phyloP scores from a whole-genome alignment of 1,140 invertebrate species.

The Psilanteris sp. region DNA sequence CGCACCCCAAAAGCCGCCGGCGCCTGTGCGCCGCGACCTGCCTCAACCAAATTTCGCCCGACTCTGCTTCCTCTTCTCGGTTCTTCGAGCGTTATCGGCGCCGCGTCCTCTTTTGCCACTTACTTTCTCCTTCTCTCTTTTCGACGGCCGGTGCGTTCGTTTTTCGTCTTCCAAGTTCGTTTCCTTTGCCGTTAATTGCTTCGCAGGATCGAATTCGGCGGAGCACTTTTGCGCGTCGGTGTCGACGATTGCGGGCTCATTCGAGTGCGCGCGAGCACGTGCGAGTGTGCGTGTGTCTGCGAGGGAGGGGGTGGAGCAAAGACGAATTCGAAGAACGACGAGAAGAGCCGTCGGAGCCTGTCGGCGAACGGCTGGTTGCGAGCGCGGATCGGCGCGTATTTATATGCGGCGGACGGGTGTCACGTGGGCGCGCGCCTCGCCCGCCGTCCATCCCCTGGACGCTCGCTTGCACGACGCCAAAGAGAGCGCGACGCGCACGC shows the following conservation, averaged over 20 bases:
- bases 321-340: too few relatives aligned
- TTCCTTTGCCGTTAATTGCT: too few relatives aligned
- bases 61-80: neutral
- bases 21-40: constrained; percentile 36
- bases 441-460: constrained; percentile 9
- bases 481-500: constrained; percentile 17
- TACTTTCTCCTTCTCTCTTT: constrained; percentile 18
- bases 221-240: too few relatives aligned
- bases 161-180: too few relatives aligned
- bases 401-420: constrained; percentile 66
- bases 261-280: too few relatives aligned
- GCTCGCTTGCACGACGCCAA: constrained; percentile 2
- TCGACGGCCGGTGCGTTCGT: too few relatives aligned
- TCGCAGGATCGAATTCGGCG: too few relatives aligned
- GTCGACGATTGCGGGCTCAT: too few relatives aligned
- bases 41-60: constrained; percentile 34
- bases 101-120: neutral
- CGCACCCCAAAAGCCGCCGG: constrained; percentile 5
- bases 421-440: constrained; percentile 65
- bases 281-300: too few relatives aligned
- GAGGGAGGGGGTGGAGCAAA: too few relatives aligned
- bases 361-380: constrained; percentile 70
- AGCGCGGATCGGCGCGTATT: constrained; percentile 56
- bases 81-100: neutral
- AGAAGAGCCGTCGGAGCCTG: constrained; percentile 66